These are phyloP conservation scores for Ceramica pisi DNA, from an alignment of 2,888 invertebrate genomes.

Conservation along the genomic window DNA sequence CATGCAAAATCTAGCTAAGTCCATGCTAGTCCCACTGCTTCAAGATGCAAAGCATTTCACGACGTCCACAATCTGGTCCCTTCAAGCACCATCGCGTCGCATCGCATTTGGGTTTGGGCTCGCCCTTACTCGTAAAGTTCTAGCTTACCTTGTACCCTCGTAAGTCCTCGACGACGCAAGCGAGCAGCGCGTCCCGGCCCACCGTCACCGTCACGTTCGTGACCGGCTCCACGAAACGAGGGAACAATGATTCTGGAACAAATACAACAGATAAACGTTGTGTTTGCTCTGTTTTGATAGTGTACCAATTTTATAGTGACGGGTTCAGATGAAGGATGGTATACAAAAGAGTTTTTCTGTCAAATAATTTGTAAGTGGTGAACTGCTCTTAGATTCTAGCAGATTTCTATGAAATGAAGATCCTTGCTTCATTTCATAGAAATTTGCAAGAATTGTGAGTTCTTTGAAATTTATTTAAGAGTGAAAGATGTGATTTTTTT, in stretches of 20 bases:
- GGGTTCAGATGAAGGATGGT: background rate
- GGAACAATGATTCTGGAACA: conserved; percentile 91
- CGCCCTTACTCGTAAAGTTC: conserved; percentile 11
- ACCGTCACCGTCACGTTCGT: conserved; percentile 97
- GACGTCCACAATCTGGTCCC: background rate
- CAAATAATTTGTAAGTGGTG: background rate
- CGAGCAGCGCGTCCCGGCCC: conserved; percentile 96
- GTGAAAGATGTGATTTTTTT: background rate
- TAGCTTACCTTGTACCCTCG: conserved; percentile 94
- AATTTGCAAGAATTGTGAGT: background rate
- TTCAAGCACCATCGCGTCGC: background rate
- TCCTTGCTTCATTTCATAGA: background rate
- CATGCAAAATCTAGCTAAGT: background rate
- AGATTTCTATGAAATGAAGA: too few species aligned
- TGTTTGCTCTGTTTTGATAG: conserved; percentile 42
- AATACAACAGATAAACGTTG: conserved; percentile 57
- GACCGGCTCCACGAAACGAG: conserved; percentile 96
- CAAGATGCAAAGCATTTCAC: background rate
- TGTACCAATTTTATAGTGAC: conserved; percentile 11
- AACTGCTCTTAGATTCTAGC: too few species aligned
- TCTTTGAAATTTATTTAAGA: background rate
- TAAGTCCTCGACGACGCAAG: conserved; percentile 97
- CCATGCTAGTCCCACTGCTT: background rate
- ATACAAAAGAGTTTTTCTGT: too few species aligned
- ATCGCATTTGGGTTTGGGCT: background rate